Base-by-base conservation (phyloP, 1,140 invertebrate species). In the Bicyclus anynana region DNA sequence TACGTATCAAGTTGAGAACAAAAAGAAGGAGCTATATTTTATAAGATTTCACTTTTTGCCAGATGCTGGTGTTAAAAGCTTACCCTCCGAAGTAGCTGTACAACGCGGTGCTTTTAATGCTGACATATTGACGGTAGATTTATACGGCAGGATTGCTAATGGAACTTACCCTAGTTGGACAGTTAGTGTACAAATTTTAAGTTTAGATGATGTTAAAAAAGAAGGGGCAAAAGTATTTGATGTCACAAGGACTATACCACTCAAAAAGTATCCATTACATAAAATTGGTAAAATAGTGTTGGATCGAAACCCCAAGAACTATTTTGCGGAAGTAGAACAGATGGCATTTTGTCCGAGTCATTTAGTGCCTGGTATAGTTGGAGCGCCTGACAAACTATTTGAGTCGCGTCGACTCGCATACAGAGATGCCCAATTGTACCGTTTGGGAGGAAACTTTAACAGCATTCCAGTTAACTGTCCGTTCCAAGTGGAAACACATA, bases 261-360 rank as follows among this genome's bases (percentile, higher is more conserved):
- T 97, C 55, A 84, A 89, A 7, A 93, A 96, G 16, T 97, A 89
- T 87, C 97, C 97, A 1, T 82, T 98, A 33, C 95, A 95, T 53
- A 93, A 92, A 0, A 93, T 97, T 1, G 97, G 97, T 2, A 92
- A 93, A 79, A 84, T 98, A 51, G 94, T 96, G 0, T 89, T 98
- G 13, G 93, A 97, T 72, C 91, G 92, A 62, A 97, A 97, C 80
- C 94, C 96, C 1, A 91, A 90, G 16, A 97, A 97, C 80, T 97
- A 96, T 77, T 97, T 96, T 80, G 91, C 94, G 23, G 95, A 97
- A 77, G 92, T 98, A 12, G 97, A 98, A 79, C 97, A 98, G 87
- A 74, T 95, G 21, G 97, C 96, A 4, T 98, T 96, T 73, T 93
- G 91, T 74, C 96, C 96, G 4, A 92, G 95, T 21, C 94, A 97